A percentile compares a stretch with the other conserved stretches of the same genome.
These are phyloP conservation scores for Oryzias melastigma DNA, from an alignment of 2,113 vertebrate genomes.

Conservation along the genomic window DNA sequence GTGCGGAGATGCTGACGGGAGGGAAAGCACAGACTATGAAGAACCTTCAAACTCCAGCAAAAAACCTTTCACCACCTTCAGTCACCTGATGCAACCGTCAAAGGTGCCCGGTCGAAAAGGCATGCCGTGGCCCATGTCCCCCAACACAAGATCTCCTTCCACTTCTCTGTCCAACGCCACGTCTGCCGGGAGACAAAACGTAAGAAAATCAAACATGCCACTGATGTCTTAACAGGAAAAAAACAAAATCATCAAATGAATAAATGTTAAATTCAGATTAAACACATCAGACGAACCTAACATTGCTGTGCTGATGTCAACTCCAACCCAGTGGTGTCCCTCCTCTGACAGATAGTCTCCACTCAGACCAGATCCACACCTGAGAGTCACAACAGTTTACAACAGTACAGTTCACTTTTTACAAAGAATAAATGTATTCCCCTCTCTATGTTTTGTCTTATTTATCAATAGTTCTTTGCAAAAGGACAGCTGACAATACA, in stretches of 20 bases:
- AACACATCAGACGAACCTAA: conserved; percentile 78
- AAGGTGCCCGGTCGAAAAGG: conserved; percentile 90
- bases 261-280: no score
- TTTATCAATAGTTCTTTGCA: no score
- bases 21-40: background rate
- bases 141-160: conserved; percentile 88
- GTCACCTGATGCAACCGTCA: conserved; percentile 93
- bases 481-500: no score
- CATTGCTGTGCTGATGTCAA: conserved; percentile 96
- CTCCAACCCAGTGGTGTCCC: conserved; percentile 91
- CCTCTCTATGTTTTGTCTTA: no score
- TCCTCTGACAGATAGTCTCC: conserved; percentile 88
- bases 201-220: no score
- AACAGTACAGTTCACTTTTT: no score
- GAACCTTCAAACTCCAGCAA: background rate
- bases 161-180: conserved; percentile 89
- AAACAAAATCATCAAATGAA: no score
- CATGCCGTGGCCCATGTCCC: conserved; percentile 90
- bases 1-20: conserved; percentile 86
- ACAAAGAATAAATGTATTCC: no score
- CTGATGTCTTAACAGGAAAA: no score
- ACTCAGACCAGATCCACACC: conserved; percentile 94
- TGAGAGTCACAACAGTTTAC: conserved; percentile 43
- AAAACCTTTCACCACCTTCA: background rate
- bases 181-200: conserved; percentile 69